A percentile compares a stretch with the other conserved stretches of the same genome.
These are phyloP conservation scores for Sciurus carolinensis DNA, from an alignment of 2,797 vertebrate species.

Conservation along the genomic window DNA sequence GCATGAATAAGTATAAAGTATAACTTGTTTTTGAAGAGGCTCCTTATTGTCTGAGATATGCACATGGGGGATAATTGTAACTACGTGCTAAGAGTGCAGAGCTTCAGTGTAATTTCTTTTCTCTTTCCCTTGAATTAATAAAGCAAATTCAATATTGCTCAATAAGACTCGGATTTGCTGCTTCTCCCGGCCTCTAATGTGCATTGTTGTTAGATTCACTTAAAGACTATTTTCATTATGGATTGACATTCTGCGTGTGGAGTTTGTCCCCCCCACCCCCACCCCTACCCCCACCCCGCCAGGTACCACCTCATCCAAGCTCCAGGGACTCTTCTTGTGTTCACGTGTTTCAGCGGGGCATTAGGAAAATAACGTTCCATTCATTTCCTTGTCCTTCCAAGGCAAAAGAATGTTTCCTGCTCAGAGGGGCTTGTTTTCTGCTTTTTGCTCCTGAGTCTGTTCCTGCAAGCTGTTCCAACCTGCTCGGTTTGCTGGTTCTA, in stretches of 20 bases:
- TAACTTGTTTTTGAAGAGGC: conserved; percentile 80
- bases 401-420: background rate
- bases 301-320: background rate
- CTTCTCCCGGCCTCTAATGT: background rate
- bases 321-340: background rate
- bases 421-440: background rate
- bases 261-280: background rate
- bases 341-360: background rate
- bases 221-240: conserved; percentile 22
- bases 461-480: background rate
- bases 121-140: conserved; percentile 77
- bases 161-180: conserved; percentile 1
- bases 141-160: conserved; percentile 72
- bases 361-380: background rate
- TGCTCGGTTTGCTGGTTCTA: background rate
- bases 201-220: background rate
- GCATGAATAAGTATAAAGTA: conserved; percentile 79
- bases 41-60: conserved; percentile 72
- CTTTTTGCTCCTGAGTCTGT: background rate
- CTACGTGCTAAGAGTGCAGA: conserved; percentile 61
- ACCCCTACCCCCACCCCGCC: background rate
- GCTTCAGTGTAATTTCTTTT: conserved; percentile 58
- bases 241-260: background rate
- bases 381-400: background rate
- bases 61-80: conserved; percentile 69